Evolutionary conservation across 2,113 vertebrate species (phyloP), one percentile per base, ranked within the genome.

Genomic region (Melanerpes formicivorus): DNA sequence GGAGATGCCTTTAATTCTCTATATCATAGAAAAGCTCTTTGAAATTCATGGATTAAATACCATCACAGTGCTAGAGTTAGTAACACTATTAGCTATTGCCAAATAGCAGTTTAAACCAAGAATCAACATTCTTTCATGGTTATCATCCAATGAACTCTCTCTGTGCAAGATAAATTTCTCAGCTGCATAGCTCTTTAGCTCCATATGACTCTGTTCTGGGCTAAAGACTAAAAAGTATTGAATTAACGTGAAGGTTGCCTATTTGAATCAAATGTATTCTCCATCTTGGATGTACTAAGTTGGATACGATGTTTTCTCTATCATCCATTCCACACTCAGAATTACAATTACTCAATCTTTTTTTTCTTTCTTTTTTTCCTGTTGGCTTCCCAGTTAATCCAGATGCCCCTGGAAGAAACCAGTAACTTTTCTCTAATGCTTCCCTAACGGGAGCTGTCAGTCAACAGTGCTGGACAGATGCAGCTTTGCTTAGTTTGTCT

Each of bases 401-500:
- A 77, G 54, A 74, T 77, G 48, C 16, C 19, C 87, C 14, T 29
- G 0, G 5, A 87, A 88, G 89, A 92, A 72, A 6, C 10, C 34
- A 72, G 62, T 10, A 94, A 25, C 48, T 84, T 75, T 55, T 42
- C 42, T 79, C 18, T 82, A 91, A 64, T n/a, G 37, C 48, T 74
- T 90, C 56, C 22, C 56, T 71, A 56, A 56, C 15, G 44, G 32
- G 54, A 87, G 17, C 65, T 0, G 1, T 77, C 72, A 82, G 84
- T 62, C 48, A 82, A 37, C n/a, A 66, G 30, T 26, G 32, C 78
- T 89, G 72, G 58, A 30, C 79, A 92, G 79, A 54, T 56, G 73
- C 27, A 71, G 50, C 81, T 91, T 86, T 81, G 44, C 69, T 69
- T 78, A 50, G 69, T 80, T 94, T 93, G 86, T 83, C 83, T 70